Conservation (phyloP, 2,113 vertebrate species). For the Hippocampus comes region DNA sequence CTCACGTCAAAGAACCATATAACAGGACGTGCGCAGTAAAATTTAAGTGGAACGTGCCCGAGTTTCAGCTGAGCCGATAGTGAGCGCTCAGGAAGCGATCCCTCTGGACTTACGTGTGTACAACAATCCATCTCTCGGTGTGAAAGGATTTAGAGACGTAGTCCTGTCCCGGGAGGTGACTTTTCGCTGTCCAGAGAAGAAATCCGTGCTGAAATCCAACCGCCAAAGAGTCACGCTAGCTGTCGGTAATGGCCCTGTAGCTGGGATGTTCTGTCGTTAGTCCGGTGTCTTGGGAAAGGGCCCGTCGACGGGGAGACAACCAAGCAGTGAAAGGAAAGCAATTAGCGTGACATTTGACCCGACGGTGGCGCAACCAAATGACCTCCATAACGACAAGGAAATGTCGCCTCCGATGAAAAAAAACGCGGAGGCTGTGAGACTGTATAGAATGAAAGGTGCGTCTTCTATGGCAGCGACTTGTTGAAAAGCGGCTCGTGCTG, state of each 20-base stretch:
- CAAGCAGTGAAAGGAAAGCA: conserved; percentile 45
- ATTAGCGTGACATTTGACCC: conserved; percentile 46
- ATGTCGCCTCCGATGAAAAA: conserved; percentile 5
- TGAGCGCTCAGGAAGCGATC: conserved; percentile 9
- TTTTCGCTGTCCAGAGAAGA: background rate
- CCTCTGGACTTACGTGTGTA: background rate
- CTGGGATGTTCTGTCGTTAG: conserved; percentile 16
- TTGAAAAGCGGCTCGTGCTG: background rate
- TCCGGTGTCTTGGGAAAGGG: conserved; percentile 29
- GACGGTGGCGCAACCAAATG: conserved; percentile 20
- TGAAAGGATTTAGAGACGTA: background rate
- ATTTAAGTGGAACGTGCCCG: background rate
- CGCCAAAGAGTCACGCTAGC: conserved; percentile 26
- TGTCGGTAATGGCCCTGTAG: conserved; percentile 30
- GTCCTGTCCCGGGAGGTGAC: conserved; percentile 8
- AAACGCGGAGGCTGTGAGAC: conserved; percentile 1
- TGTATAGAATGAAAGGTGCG: conserved; percentile 17
- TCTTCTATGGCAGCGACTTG: conserved; percentile 3
- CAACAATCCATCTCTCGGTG: background rate
- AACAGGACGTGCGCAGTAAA: background rate
- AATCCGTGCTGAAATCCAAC: conserved; percentile 22
- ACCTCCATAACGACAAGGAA: conserved; percentile 26
- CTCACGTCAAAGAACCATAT: too few relatives aligned
- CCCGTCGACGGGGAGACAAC: conserved; percentile 34
- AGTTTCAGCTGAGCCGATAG: conserved; percentile 16